Base-by-base conservation (phyloP, 2,113 vertebrate species). In the Chloroceryle aenea region DNA sequence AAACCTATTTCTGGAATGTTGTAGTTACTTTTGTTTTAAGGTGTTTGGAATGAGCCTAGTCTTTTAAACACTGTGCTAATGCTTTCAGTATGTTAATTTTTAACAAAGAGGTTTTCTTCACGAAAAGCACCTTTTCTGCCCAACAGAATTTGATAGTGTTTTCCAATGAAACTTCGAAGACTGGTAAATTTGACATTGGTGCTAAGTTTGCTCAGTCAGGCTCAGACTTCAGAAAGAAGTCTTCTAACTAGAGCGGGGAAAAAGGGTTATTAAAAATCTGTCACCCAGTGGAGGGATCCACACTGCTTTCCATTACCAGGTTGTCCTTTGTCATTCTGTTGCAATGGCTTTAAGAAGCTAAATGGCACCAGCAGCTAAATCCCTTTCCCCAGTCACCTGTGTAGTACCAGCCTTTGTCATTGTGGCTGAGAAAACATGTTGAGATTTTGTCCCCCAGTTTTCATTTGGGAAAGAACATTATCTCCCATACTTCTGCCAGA, bases 81-180 rank as follows among this genome's bases (percentile, higher is more conserved):
- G 74, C 69, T 78, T 95, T 89, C 56, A 61, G 73, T 64, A 47
- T 48, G 73, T 90, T 95, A 96, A 89, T 93, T 93, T 95, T 95
- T 93, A 95, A 95, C 38, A 61, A 76, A 68, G 72, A 77, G 15
- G 10, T 86, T 95, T 95, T 95, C 83, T 87, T 95, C 13, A 32
- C 0, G 4, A 78, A 90, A 81, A 92, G 29, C 34, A 64, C 9
- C 7, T 90, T 95, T 95, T 85, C 64, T 89, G 26, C 42, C 36
- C 38, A 84, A n/a, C 50, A 43, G 79, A 85, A 77, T 71, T 83
- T 74, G 68, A 11, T 30, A 17, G 32, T 16, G 34, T 89, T 95
- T 95, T 93, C 69, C 73, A 36, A n/a, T 79, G 63, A 59, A 87
- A 73, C 61, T 89, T 71, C 64, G 64, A 89, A 87, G 23, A 36